These are phyloP conservation scores for Acanthococcus lagerstroemiae DNA, from an alignment of 2,888 invertebrate genomes.

Conservation along the genomic window DNA sequence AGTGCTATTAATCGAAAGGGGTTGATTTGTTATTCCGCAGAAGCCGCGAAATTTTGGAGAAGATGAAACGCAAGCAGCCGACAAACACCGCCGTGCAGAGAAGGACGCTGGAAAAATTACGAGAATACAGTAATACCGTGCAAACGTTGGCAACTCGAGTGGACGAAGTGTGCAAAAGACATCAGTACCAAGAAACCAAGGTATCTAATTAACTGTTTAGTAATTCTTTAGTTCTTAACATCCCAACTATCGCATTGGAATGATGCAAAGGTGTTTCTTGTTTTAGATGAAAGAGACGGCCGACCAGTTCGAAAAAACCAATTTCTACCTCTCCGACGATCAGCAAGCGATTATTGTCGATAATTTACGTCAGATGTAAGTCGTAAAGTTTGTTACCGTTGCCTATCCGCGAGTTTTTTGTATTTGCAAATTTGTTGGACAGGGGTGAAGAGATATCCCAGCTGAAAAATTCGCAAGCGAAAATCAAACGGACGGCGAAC, in stretches of 20 bases:
- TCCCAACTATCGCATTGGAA: no score
- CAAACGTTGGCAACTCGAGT: conserved; percentile 9
- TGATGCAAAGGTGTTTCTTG: no score
- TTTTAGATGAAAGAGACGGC: conserved; percentile 9
- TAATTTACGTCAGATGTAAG: conserved; percentile 7
- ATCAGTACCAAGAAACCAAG: conserved; percentile 16
- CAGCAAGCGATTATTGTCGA: conserved; percentile 8
- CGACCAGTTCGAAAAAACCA: background rate
- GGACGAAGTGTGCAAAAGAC: conserved; percentile 10
- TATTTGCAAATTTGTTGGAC: background rate
- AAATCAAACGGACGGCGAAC: background rate
- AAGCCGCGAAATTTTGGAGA: conserved; percentile 1
- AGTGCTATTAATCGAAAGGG: no score
- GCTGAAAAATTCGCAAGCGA: background rate
- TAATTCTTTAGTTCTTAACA: no score
- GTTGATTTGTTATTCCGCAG: no score
- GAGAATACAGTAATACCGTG: background rate
- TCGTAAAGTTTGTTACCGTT: background rate
- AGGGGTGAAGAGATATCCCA: conserved; percentile 16
- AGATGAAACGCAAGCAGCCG: conserved; percentile 11
- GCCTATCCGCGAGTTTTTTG: background rate
- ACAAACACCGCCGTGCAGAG: conserved; percentile 1
- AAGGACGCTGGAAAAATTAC: conserved; percentile 8
- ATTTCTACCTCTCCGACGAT: conserved; percentile 9
- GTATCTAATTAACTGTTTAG: background rate